These are phyloP conservation scores for Altica lythri DNA, from an alignment of 2,888 invertebrate genomes.

Conservation along the genomic window DNA sequence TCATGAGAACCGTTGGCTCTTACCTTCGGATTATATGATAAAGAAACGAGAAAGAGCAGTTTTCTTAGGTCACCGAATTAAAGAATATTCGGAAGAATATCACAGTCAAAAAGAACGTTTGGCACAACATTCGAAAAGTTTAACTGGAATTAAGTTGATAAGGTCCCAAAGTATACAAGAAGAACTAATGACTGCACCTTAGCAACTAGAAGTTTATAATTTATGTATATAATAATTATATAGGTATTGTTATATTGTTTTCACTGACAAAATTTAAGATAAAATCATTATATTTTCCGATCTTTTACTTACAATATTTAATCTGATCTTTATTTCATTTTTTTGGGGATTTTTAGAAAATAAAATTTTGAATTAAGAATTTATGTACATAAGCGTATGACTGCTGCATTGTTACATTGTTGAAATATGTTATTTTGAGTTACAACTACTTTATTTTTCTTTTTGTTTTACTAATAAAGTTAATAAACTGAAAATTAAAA, in stretches of 20 bases:
- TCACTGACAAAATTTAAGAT: constrained; percentile 3
- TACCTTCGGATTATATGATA: constrained; percentile 90
- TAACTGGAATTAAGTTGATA: constrained; percentile 65
- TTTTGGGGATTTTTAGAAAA: too few species aligned
- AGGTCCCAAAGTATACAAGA: constrained; percentile 85
- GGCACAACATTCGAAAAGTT: constrained; percentile 63
- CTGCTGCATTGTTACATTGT: constrained; percentile 9
- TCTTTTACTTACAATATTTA: too few species aligned
- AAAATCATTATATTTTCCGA: too few species aligned
- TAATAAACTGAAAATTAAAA: constrained; percentile 2
- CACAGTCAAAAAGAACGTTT: constrained; percentile 71
- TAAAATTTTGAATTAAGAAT: too few species aligned
- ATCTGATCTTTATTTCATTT: too few species aligned
- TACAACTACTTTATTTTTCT: constrained; percentile 28
- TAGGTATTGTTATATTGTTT: constrained; percentile 22
- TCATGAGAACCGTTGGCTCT: constrained; percentile 94
- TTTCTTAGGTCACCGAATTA: constrained; percentile 82
- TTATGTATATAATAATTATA: constrained; percentile 39
- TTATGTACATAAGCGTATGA: too few species aligned
- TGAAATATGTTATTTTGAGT: constrained; percentile 17
- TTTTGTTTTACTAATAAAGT: constrained; percentile 29
- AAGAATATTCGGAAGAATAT: constrained; percentile 83
- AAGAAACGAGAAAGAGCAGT: constrained; percentile 87
- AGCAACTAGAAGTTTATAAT: constrained; percentile 33
- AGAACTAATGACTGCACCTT: constrained; percentile 68